These are phyloP conservation scores for Malurus leucopterus DNA, from an alignment of 2,797 vertebrate genomes.

Conservation along the genomic window DNA sequence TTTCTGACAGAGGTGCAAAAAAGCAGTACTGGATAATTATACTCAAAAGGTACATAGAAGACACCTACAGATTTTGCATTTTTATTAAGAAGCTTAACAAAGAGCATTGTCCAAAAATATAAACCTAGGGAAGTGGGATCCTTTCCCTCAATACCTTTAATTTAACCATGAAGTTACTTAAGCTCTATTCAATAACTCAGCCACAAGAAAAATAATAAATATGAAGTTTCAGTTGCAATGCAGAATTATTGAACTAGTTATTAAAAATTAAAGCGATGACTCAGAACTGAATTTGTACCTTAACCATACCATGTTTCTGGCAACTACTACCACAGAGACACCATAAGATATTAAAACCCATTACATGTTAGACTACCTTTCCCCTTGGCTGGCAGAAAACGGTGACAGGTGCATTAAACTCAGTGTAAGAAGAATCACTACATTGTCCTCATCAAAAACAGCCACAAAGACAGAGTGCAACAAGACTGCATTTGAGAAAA, in stretches of 20 bases:
- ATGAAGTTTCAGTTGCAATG: background rate
- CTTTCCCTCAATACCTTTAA: background rate
- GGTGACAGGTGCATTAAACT: background rate
- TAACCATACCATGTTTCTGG: background rate
- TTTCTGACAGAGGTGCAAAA: background rate
- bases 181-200: background rate
- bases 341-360: background rate
- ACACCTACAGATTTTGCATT: background rate
- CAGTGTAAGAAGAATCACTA: background rate
- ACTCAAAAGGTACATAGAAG: background rate
- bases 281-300: background rate
- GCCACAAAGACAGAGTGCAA: background rate
- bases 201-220: background rate
- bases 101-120: background rate
- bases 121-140: background rate
- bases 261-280: background rate
- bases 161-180: background rate
- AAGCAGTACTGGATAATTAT: background rate
- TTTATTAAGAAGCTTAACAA: conserved; percentile 3
- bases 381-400: background rate
- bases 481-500: background rate
- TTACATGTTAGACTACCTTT: background rate
- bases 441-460: background rate
- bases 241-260: background rate
- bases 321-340: background rate